A percentile compares a stretch with the other conserved stretches of the same genome.
These are phyloP conservation scores for Oasisia sp. DNA, from an alignment of 2,888 invertebrate species.

Conservation along the genomic window DNA sequence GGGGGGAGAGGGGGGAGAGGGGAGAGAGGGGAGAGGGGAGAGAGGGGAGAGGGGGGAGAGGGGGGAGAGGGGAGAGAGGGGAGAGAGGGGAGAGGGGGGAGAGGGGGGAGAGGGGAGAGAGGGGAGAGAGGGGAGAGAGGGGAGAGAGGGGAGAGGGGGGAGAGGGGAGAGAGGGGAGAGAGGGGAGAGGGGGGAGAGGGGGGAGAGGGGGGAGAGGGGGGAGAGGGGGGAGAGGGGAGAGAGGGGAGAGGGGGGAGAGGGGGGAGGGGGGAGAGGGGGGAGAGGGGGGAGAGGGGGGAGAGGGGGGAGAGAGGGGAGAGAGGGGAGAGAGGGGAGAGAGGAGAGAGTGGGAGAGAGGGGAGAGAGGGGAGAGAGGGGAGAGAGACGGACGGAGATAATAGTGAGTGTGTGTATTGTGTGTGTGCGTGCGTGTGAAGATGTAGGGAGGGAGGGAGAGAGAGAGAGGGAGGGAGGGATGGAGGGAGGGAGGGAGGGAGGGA, in stretches of 20 bases:
- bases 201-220: not conserved
- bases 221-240: not conserved
- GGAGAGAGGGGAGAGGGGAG: not conserved
- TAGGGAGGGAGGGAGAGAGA: no score
- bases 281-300: not conserved
- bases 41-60: not conserved
- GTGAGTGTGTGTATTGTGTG: no score
- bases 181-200: not conserved
- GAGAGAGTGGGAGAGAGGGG: not conserved
- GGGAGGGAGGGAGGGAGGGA: no score
- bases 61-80: not conserved
- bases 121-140: not conserved
- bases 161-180: not conserved
- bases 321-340: not conserved
- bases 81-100: not conserved
- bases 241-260: not conserved
- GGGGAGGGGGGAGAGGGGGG: not conserved
- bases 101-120: not conserved
- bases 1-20: not conserved
- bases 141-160: no score
- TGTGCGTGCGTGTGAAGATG: no score
- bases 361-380: not conserved
- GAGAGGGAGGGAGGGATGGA: no score
- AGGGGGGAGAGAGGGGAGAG: not conserved
- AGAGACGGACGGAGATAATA: no score